Percentiles rank a stretch among this genome's conserved stretches.
Conservation (phyloP, 1,140 invertebrate species). For the Tetranychus urticae region DNA sequence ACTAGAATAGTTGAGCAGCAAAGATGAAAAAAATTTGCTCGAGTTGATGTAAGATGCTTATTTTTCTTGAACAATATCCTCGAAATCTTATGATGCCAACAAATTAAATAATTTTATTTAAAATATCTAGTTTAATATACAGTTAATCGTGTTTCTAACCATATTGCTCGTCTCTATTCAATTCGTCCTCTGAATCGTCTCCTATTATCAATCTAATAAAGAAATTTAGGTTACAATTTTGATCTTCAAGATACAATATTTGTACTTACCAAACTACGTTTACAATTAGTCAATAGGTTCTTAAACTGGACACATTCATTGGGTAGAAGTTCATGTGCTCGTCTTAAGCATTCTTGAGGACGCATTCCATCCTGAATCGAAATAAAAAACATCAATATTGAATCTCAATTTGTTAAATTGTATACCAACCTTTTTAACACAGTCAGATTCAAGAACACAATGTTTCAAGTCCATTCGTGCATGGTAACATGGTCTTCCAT, state of each 20-base stretch:
- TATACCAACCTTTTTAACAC: constrained; percentile 1
- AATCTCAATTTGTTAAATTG: not conserved
- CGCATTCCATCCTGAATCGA: not conserved
- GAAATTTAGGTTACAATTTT: not conserved
- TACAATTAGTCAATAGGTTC: constrained; percentile 5
- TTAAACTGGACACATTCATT: constrained; percentile 2
- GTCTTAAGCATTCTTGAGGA: not conserved
- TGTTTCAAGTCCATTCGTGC: constrained; percentile 4
- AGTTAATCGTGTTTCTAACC: no score
- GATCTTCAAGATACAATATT: no score
- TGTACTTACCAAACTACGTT: constrained; percentile 2
- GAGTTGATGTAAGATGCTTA: no score
- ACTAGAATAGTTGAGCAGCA: no score
- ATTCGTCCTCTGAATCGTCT: not conserved
- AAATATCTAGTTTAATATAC: no score
- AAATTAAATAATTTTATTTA: no score
- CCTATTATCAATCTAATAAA: not conserved
- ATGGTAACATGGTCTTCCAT: not conserved
- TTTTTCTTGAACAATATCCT: no score
- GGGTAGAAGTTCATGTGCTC: not conserved
- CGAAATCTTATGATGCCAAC: no score
- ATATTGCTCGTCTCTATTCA: not conserved
- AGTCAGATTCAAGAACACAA: constrained; percentile 3
- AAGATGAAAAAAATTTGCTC: no score
- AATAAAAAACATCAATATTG: not conserved